phyloP scores from a whole-genome alignment of 2,113 vertebrate species.

The Trichomycterus rosablanca region DNA sequence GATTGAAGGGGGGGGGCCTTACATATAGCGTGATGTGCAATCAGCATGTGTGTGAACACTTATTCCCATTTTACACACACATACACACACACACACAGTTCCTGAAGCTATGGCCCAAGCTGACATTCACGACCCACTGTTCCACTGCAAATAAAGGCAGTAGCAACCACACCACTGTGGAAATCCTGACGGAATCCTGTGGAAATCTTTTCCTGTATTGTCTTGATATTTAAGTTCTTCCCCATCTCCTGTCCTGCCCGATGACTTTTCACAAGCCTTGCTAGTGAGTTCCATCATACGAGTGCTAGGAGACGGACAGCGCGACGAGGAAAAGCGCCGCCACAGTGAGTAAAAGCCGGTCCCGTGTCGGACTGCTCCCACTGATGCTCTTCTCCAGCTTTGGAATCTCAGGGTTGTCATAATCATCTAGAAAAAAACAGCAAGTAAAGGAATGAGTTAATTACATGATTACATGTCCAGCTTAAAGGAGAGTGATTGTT shows the following conservation, averaged over 20 bases:
- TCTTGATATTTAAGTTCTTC: background rate
- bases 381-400: constrained; percentile 97
- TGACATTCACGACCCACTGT: constrained; percentile 22
- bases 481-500: background rate
- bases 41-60: constrained; percentile 20
- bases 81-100: constrained; percentile 6
- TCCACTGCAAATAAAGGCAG: constrained; percentile 18
- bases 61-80: constrained; percentile 30
- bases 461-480: background rate
- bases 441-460: background rate
- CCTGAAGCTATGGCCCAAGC: constrained; percentile 25
- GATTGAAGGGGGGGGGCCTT: background rate
- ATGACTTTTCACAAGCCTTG: constrained; percentile 55
- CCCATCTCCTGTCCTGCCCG: constrained; percentile 29
- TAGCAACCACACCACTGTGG: background rate
- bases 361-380: constrained; percentile 87
- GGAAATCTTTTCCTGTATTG: too few species aligned
- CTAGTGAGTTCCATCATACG: constrained; percentile 55
- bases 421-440: constrained; percentile 71
- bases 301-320: constrained; percentile 85
- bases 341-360: constrained; percentile 86
- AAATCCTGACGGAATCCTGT: too few species aligned
- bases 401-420: constrained; percentile 78
- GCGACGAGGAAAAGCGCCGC: constrained; percentile 81
- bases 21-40: constrained; percentile 1